phyloP scores from a whole-genome alignment of 2,888 invertebrate species.

The Drosophila birchii region DNA sequence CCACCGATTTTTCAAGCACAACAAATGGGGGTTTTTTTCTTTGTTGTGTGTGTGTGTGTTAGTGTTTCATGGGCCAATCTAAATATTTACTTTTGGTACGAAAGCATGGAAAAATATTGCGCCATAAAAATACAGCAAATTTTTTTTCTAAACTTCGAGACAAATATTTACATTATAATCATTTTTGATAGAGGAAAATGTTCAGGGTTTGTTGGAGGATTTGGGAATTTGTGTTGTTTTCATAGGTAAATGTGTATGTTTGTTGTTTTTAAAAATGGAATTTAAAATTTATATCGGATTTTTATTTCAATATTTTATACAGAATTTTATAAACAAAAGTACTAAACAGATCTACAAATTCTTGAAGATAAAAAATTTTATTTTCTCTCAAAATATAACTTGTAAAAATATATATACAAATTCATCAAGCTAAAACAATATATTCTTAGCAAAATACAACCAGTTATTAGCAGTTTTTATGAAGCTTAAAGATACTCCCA shows the following conservation, averaged over 20 bases:
- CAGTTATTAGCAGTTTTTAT: neutral
- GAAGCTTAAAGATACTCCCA: neutral
- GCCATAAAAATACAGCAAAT: slow-evolving; percentile 6
- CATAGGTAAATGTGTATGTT: neutral
- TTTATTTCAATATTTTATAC: neutral
- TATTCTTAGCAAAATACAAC: neutral
- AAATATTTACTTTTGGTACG: slow-evolving; percentile 30
- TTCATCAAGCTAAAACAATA: neutral
- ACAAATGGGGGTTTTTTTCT: too few species aligned
- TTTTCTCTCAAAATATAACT: too few species aligned
- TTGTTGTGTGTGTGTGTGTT: neutral
- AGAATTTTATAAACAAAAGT: neutral
- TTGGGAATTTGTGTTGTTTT: slow-evolving; percentile 2
- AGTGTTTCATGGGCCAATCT: neutral
- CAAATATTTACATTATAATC: slow-evolving; percentile 24
- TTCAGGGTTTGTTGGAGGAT: neutral
- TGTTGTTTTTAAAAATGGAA: neutral
- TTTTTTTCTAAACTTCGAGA: slow-evolving; percentile 2
- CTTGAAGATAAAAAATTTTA: neutral
- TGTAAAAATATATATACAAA: neutral
- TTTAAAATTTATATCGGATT: neutral
- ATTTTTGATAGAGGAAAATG: neutral
- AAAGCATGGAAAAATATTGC: slow-evolving; percentile 23
- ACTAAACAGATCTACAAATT: neutral
- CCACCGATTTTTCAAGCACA: neutral